Percentiles rank a stretch among this genome's conserved stretches.
phyloP scores from a whole-genome alignment of 2,113 vertebrate genomes.

The Cromileptes altivelis region DNA sequence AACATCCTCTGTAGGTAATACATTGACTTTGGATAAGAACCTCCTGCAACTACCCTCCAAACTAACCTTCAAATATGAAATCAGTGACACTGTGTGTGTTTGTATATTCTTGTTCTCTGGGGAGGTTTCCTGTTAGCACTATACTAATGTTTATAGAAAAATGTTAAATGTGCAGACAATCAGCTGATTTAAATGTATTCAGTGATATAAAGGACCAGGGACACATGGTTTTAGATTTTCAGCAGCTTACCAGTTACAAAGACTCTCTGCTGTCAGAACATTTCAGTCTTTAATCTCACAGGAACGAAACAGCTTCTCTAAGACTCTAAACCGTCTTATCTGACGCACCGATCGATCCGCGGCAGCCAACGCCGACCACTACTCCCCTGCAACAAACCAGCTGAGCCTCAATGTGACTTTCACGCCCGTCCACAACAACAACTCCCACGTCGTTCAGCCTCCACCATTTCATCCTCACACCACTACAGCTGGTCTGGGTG shows the following conservation, averaged over 20 bases:
- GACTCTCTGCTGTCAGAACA: neutral
- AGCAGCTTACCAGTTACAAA: neutral
- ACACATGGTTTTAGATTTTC: neutral
- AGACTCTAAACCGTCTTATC: constrained; percentile 12
- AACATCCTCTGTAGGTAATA: too few relatives aligned
- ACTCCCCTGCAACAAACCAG: neutral
- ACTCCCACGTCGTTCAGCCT: neutral
- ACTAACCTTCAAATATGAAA: too few relatives aligned
- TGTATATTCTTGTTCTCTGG: neutral
- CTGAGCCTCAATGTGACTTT: constrained; percentile 39
- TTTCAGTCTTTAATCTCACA: neutral
- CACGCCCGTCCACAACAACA: neutral
- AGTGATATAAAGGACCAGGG: neutral
- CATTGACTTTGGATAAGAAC: too few relatives aligned
- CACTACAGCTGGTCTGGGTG: constrained; percentile 14
- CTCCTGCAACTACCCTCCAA: too few relatives aligned
- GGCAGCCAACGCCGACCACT: neutral
- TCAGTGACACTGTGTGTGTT: neutral
- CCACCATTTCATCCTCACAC: neutral
- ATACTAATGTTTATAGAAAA: neutral
- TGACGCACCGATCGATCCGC: neutral
- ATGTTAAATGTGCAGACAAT: too few relatives aligned
- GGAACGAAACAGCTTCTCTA: constrained; percentile 1
- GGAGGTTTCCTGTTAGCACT: neutral
- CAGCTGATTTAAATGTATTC: neutral